phyloP scores from a whole-genome alignment of 1,140 invertebrate species.

The Diabrotica undecimpunctata region DNA sequence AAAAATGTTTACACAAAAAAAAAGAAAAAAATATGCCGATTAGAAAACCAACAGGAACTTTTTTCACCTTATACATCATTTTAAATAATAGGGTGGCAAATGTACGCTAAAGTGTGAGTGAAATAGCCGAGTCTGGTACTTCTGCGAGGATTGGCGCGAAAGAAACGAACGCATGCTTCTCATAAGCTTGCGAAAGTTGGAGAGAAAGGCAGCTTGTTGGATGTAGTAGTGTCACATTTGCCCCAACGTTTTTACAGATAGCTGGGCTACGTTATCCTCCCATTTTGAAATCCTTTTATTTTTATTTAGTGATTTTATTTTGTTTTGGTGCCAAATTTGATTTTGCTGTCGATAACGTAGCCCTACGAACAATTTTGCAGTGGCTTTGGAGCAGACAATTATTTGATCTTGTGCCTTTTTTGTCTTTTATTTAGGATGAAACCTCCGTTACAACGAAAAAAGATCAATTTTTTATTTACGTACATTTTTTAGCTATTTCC shows the following conservation, averaged over 20 bases:
- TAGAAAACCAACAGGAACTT: too few relatives aligned
- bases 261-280: conserved; percentile 34
- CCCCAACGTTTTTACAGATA: conserved; percentile 32
- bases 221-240: conserved; percentile 40
- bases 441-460: conserved; percentile 32
- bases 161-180: conserved; percentile 26
- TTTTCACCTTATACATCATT: conserved; percentile 22
- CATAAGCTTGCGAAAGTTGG: conserved; percentile 36
- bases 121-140: conserved; percentile 14
- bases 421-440: conserved; percentile 43
- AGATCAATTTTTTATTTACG: conserved; percentile 23
- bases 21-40: too few relatives aligned
- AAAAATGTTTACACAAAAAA: too few relatives aligned
- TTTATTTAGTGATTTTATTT: conserved; percentile 17
- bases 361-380: conserved; percentile 34
- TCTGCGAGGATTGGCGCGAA: conserved; percentile 3
- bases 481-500: conserved; percentile 23
- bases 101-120: conserved; percentile 35
- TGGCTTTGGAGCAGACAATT: conserved; percentile 40
- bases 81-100: conserved; percentile 28
- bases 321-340: conserved; percentile 6
- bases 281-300: conserved; percentile 11
- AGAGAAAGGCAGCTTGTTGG: conserved; percentile 26
- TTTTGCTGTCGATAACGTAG: conserved; percentile 32
- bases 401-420: conserved; percentile 42